These are phyloP conservation scores for Danionella dracula DNA, from an alignment of 2,797 vertebrate species.

Conservation along the genomic window DNA sequence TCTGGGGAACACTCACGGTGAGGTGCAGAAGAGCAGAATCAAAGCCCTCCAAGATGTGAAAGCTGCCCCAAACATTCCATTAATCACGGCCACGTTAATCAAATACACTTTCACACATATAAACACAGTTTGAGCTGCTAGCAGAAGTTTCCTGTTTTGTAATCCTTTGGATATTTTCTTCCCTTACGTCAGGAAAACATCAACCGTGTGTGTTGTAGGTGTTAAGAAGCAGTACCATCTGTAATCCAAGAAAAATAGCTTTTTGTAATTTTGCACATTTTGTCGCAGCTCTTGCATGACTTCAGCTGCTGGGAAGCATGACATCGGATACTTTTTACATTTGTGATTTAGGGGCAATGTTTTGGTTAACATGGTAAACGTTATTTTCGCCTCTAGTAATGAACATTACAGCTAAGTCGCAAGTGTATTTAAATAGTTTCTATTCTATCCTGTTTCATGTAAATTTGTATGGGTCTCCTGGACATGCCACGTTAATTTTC, in stretches of 20 bases:
- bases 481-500: too few species aligned
- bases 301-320: too few species aligned
- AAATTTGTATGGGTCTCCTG: too few species aligned
- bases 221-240: background rate
- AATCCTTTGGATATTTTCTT: background rate
- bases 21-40: constrained; percentile 62
- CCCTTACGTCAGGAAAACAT: background rate
- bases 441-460: too few species aligned
- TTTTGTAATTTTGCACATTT: background rate
- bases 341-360: too few species aligned
- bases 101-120: constrained; percentile 7
- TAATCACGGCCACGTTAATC: constrained; percentile 5
- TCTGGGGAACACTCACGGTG: constrained; percentile 58
- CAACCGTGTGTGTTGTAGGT: background rate
- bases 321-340: too few species aligned
- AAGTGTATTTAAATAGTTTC: too few species aligned
- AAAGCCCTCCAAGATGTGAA: constrained; percentile 29
- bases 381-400: too few species aligned
- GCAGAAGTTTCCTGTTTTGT: background rate
- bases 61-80: background rate
- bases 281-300: too few species aligned
- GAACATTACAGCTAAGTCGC: too few species aligned
- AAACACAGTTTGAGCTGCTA: constrained; percentile 18
- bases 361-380: too few species aligned
- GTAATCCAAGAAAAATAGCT: background rate